phyloP scores from a whole-genome alignment of 2,797 vertebrate genomes.

The Buceros bicornis region DNA sequence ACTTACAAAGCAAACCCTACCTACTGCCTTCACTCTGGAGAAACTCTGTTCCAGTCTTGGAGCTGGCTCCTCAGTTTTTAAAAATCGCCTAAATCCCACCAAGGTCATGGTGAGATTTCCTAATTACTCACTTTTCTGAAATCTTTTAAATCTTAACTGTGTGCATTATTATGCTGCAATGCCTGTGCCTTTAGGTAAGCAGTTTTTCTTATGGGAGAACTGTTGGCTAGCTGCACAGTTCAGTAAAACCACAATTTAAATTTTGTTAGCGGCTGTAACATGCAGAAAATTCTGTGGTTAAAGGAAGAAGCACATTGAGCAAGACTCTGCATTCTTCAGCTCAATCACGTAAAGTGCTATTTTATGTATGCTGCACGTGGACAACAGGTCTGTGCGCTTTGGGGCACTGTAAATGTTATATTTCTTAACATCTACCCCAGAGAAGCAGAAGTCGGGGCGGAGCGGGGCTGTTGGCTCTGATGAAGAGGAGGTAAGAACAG shows the following conservation, averaged over 20 bases:
- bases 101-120: background rate
- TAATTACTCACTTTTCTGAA: background rate
- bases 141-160: background rate
- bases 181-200: background rate
- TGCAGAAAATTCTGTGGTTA: background rate
- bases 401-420: background rate
- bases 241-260: background rate
- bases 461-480: too few species aligned
- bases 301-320: background rate
- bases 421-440: background rate
- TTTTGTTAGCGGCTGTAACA: background rate
- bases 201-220: background rate
- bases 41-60: background rate
- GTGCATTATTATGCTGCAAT: background rate
- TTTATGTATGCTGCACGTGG: background rate
- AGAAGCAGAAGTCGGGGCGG: background rate
- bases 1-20: background rate
- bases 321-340: background rate
- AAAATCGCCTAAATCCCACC: background rate
- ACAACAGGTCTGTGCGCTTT: background rate
- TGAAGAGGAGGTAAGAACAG: background rate
- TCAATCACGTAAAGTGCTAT: background rate
- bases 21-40: background rate
- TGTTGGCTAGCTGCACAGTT: background rate
- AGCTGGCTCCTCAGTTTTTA: background rate